Conservation (phyloP, 2,797 vertebrate genomes). For the Melopsittacus undulatus region DNA sequence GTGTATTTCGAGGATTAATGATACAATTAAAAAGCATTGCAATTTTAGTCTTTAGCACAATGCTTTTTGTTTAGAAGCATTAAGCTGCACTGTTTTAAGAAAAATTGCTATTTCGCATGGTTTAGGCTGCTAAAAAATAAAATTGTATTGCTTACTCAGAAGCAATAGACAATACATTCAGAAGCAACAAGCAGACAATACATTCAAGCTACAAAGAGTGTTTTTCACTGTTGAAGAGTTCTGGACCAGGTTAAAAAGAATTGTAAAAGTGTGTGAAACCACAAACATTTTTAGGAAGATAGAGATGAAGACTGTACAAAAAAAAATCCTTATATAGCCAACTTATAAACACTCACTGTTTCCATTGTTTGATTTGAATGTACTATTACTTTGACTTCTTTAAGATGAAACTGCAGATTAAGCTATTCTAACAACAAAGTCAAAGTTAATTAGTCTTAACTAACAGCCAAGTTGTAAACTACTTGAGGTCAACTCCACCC, state of each 20-base stretch:
- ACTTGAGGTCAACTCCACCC: slow-evolving; percentile 75
- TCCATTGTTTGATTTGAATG: slow-evolving; percentile 28
- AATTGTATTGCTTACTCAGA: background rate
- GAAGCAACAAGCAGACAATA: background rate
- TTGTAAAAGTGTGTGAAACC: background rate
- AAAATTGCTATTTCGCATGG: slow-evolving; percentile 18
- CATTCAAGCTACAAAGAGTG: background rate
- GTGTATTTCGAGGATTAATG: background rate
- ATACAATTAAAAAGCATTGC: slow-evolving; percentile 15
- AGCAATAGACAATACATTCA: background rate
- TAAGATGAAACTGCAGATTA: slow-evolving; percentile 75
- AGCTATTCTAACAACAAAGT: slow-evolving; percentile 76
- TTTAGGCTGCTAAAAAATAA: background rate
- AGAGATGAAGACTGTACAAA: background rate
- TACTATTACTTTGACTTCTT: slow-evolving; percentile 60
- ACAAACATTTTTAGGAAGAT: background rate
- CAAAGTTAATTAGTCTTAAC: slow-evolving; percentile 80
- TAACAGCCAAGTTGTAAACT: slow-evolving; percentile 79
- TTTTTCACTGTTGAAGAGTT: background rate
- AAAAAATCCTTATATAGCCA: slow-evolving; percentile 12
- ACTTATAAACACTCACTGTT: slow-evolving; percentile 8
- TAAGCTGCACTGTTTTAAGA: slow-evolving; percentile 24
- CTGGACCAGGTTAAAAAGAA: slow-evolving; percentile 7
- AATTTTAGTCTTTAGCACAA: slow-evolving; percentile 15
- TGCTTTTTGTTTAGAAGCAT: background rate